Percentiles rank a stretch among this genome's conserved stretches.
These are phyloP conservation scores for Thecophora atra DNA, from an alignment of 2,888 invertebrate species.

Conservation along the genomic window DNA sequence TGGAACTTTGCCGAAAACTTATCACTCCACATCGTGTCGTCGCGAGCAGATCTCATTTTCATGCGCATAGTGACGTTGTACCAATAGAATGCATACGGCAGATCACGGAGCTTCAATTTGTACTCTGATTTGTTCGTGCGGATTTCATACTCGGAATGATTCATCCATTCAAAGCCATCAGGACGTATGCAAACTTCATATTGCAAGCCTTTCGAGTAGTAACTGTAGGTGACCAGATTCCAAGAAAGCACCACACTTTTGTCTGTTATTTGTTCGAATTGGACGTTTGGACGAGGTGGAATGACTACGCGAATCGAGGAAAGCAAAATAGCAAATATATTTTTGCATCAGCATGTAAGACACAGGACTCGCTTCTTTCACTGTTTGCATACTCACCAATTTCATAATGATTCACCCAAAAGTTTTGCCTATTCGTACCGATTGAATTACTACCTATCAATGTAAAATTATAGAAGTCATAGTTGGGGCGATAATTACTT, in stretches of 20 bases:
- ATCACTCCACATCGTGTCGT: conserved; percentile 75
- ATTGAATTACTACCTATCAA: conserved; percentile 72
- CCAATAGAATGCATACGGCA: conserved; percentile 45
- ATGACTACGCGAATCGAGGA: conserved; percentile 47
- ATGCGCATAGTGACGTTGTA: conserved; percentile 70
- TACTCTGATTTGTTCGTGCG: conserved; percentile 43
- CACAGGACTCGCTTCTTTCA: background rate
- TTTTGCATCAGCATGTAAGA: background rate
- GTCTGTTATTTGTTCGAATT: conserved; percentile 46
- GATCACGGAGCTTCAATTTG: conserved; percentile 40
- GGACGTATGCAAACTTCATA: conserved; percentile 49
- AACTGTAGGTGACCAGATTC: conserved; percentile 47
- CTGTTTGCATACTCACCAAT: conserved; percentile 49
- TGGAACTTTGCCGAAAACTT: conserved; percentile 70
- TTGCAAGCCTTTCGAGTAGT: conserved; percentile 48
- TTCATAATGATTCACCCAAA: conserved; percentile 71
- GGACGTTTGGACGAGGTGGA: conserved; percentile 49
- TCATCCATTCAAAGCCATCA: conserved; percentile 44
- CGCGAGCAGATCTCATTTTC: conserved; percentile 70
- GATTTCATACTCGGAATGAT: conserved; percentile 41
- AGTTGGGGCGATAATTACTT: conserved; percentile 45
- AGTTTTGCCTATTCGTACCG: conserved; percentile 68
- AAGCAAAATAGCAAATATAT: too few relatives aligned
- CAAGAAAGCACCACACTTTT: conserved; percentile 49
- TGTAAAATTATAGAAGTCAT: conserved; percentile 68